These are phyloP conservation scores for Sebastes oblongus DNA, from an alignment of 2,797 vertebrate genomes.

Conservation along the genomic window DNA sequence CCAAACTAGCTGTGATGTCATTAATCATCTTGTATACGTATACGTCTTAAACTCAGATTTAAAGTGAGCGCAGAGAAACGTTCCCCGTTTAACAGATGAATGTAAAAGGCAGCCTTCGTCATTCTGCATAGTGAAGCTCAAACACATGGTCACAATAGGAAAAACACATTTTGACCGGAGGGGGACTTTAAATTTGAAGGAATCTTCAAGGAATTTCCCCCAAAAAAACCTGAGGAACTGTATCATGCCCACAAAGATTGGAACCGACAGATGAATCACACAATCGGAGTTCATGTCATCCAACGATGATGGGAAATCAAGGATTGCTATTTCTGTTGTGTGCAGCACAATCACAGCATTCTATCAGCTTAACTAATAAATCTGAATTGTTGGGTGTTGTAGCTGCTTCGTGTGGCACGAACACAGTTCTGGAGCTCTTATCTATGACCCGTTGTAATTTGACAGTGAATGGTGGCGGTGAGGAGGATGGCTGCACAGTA, in stretches of 20 bases:
- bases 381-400: background rate
- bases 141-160: too few species aligned
- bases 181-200: background rate
- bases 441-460: slow-evolving; percentile 1
- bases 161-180: too few species aligned
- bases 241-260: background rate
- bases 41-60: accelerated
- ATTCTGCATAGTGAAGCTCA: too few species aligned
- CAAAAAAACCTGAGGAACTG: background rate
- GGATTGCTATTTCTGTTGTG: background rate
- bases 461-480: slow-evolving; percentile 16
- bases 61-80: background rate
- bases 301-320: background rate
- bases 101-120: too few species aligned
- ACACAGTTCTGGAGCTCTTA: background rate
- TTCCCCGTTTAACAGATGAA: too few species aligned
- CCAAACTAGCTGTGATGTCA: background rate
- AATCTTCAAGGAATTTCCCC: background rate
- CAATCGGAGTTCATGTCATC: background rate
- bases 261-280: background rate
- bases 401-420: background rate
- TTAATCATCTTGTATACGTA: background rate
- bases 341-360: background rate
- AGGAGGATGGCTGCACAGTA: slow-evolving; percentile 44
- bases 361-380: background rate